Evolutionary conservation across 1,140 invertebrate genomes (phyloP), one percentile per base, ranked within the genome.

Genomic region (Drosophila murphyi): DNA sequence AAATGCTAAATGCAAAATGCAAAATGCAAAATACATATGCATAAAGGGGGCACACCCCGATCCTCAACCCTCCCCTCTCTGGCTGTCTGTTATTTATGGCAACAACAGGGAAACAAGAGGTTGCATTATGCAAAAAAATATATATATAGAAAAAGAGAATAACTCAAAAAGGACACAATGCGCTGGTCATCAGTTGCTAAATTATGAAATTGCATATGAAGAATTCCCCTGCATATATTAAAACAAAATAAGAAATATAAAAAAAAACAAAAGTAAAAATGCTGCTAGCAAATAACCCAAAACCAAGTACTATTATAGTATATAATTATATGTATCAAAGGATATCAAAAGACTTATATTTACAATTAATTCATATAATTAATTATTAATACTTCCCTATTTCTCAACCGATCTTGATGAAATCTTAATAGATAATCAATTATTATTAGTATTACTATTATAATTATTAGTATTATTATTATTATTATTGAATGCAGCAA

Each of bases 51-150:
- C 57, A 37, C 59, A 62, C 65, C 41, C 31, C 70, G 37, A 34
- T 29, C 31, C 20, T 35, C 31, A 47, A 20, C 20, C 4, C 32
- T 34, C 60, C 12, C 7, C 31, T 20, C 5, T 7, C 32, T 37
- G 37, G n/a, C 51, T 64, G 31, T 57, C 65, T 89, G 62, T 85
- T 78, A 75, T 62, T 63, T 70, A 69, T 80, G 67, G 57, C 76
- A 80, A 75, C 69, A 63, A 61, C 60, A 29, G 31, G 50, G 70
- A 45, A 56, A 37, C 48, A 28, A 72, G 72, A 39, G 61, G 48
- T 56, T 61, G 70, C 48, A 28, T 56, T 76, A 80, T 63, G 59
- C 62, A 64, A 76, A 76, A 72, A 57, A 55, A 52, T 7, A 32
- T 8, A 8, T 8, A 8, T 41, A 51, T 77, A 45, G 10, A 51